phyloP scores from a whole-genome alignment of 1,140 invertebrate species.

The Hycleus phaleratus region DNA sequence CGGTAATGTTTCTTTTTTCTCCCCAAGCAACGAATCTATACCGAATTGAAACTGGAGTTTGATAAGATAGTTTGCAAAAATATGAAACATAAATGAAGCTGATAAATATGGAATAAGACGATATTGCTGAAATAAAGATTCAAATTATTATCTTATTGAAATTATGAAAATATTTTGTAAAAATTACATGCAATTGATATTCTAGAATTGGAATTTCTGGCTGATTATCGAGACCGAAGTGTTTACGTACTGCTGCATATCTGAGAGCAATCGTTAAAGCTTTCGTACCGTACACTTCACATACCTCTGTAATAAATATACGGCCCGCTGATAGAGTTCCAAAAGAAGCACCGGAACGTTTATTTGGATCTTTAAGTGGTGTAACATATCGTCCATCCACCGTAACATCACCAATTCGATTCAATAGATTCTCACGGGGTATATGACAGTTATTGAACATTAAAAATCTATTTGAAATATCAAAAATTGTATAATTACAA shows the following conservation, averaged over 20 bases:
- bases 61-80: constrained; percentile 63
- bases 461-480: constrained; percentile 57
- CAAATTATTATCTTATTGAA: too few relatives aligned
- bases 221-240: constrained; percentile 64
- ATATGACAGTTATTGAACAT: constrained; percentile 82
- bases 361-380: constrained; percentile 66
- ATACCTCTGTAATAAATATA: constrained; percentile 67
- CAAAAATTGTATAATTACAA: neutral
- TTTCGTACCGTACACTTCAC: constrained; percentile 61
- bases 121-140: constrained; percentile 64
- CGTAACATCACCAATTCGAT: constrained; percentile 82
- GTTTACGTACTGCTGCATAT: constrained; percentile 82
- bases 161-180: too few relatives aligned
- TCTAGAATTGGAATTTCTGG: constrained; percentile 77
- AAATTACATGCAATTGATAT: constrained; percentile 74
- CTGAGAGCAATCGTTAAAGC: constrained; percentile 80
- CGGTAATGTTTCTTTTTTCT: constrained; percentile 30
- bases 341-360: constrained; percentile 71
- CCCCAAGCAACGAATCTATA: constrained; percentile 22
- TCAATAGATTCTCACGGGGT: constrained; percentile 75
- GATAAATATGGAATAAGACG: constrained; percentile 83
- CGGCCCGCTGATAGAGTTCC: constrained; percentile 81
- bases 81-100: constrained; percentile 51
- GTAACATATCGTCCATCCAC: constrained; percentile 76
- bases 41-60: constrained; percentile 29